Conservation (phyloP, 2,113 vertebrate species). For the Anseranas semipalmata region DNA sequence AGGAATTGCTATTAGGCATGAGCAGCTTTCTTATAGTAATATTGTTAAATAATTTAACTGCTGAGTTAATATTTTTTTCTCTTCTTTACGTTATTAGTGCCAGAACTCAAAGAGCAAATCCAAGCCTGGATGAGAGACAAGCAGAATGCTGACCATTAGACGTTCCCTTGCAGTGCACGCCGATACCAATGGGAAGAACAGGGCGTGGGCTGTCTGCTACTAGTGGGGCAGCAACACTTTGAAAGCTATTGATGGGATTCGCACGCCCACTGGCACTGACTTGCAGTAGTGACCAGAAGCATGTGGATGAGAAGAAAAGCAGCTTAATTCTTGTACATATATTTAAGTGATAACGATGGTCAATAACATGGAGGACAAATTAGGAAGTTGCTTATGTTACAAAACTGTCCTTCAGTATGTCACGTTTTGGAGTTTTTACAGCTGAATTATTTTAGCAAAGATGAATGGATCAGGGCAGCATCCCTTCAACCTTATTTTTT, state of each 20-base stretch:
- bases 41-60: background rate
- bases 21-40: background rate
- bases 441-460: constrained; percentile 64
- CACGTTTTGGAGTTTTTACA: constrained; percentile 68
- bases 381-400: constrained; percentile 63
- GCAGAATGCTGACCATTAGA: constrained; percentile 84
- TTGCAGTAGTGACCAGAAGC: constrained; percentile 5
- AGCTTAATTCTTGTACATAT: constrained; percentile 82
- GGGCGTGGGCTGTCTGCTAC: background rate
- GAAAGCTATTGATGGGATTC: background rate
- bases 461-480: constrained; percentile 72
- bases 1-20: rapidly evolving
- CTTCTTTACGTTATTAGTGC: constrained; percentile 77
- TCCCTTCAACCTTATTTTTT: constrained; percentile 66
- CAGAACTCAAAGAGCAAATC: constrained; percentile 95
- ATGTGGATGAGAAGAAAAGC: constrained; percentile 39
- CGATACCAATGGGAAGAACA: background rate
- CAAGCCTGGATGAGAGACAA: constrained; percentile 98
- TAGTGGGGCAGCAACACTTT: background rate
- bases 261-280: constrained; percentile 25
- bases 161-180: constrained; percentile 34
- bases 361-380: constrained; percentile 69
- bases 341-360: constrained; percentile 79
- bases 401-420: constrained; percentile 64
- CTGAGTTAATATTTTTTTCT: background rate